Evolutionary conservation across 2,797 vertebrate genomes (phyloP).

Genomic region (Hirundo rustica): DNA sequence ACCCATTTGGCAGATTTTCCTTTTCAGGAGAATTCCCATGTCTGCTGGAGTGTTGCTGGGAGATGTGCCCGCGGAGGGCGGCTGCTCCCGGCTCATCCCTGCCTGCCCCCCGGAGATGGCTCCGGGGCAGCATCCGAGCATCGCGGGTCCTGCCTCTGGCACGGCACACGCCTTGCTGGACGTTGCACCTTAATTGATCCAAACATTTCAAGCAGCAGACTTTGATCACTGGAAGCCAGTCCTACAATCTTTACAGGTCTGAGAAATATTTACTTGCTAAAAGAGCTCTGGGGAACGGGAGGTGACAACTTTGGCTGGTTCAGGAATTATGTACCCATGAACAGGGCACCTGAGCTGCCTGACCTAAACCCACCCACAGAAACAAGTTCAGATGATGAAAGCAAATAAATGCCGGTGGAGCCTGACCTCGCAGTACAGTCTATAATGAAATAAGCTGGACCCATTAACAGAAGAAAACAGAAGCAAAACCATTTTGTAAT

Average conservation of each 20-base stretch:
- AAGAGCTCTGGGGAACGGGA: not conserved
- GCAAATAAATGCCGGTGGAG: no score
- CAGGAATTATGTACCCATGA: not conserved
- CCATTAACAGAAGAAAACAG: not conserved
- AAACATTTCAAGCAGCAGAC: not conserved
- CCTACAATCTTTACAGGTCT: not conserved
- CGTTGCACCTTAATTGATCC: not conserved
- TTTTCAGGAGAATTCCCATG: accelerated
- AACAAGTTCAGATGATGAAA: not conserved
- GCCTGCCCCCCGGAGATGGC: accelerated
- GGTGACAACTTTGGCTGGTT: accelerated
- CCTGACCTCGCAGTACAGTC: not conserved
- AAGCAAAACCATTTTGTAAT: not conserved
- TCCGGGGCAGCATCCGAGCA: accelerated
- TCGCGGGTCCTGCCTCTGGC: not conserved
- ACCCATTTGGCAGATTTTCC: not conserved
- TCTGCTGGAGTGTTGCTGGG: not conserved
- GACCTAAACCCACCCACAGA: not conserved
- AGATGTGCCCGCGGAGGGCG: accelerated
- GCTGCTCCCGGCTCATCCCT: not conserved
- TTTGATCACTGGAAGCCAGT: not conserved
- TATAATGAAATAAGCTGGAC: not conserved
- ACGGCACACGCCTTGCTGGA: accelerated
- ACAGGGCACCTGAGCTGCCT: not conserved
- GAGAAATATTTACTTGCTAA: not conserved